Conservation (phyloP, 2,113 vertebrate species). For the Ardeotis arabs region DNA sequence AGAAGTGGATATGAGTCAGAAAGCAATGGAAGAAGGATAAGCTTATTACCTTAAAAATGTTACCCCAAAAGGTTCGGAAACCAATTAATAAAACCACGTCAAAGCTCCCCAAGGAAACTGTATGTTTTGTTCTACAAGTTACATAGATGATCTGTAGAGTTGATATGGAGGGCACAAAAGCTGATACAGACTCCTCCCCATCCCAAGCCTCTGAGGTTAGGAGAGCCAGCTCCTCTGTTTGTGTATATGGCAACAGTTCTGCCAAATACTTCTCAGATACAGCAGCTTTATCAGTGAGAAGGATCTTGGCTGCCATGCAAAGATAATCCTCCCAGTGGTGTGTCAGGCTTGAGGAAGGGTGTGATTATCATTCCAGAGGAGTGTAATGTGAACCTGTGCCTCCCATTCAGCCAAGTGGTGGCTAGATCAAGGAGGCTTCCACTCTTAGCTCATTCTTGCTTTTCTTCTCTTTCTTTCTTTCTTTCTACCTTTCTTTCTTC, state of each 20-base stretch:
- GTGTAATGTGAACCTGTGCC: conserved; percentile 18
- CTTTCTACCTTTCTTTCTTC: background rate
- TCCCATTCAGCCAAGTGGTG: background rate
- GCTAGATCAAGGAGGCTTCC: background rate
- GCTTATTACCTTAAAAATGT: background rate
- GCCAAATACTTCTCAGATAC: conserved; percentile 26
- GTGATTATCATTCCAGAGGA: conserved; percentile 54
- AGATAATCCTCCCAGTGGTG: conserved; percentile 37
- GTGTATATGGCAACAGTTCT: background rate
- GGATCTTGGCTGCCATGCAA: conserved; percentile 28
- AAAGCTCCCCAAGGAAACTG: background rate
- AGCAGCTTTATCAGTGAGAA: conserved; percentile 33
- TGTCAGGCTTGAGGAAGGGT: conserved; percentile 38
- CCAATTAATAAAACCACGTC: background rate
- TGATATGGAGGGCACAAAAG: background rate
- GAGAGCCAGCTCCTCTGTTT: conserved; percentile 17
- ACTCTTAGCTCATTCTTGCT: background rate
- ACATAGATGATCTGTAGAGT: background rate
- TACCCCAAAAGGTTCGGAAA: background rate
- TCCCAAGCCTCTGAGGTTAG: conserved; percentile 32
- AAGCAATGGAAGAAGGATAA: background rate
- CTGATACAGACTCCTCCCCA: background rate
- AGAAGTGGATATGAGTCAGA: background rate
- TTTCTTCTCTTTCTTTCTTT: no score
- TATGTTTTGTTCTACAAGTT: background rate